Base-by-base conservation (phyloP, 2,797 vertebrate genomes). In the Malacoraja senta region DNA sequence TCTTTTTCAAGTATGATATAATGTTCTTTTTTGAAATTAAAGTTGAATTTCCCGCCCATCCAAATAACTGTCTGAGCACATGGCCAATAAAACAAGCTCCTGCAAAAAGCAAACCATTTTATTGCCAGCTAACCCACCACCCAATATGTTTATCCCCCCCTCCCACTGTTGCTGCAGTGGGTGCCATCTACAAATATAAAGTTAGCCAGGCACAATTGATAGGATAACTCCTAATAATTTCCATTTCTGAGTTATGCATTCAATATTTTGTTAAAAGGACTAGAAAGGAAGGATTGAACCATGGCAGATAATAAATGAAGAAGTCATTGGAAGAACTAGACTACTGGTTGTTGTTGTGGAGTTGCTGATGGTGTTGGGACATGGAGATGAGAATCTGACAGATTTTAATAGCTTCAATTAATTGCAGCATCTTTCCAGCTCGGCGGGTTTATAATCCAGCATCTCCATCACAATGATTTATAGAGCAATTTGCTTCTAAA, bases 391-490 rank as follows among this genome's bases (percentile, higher is more conserved):
- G 65, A 88, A 68, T 68, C 17, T 88, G 61, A 24, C 17, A 68
- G 26, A n/a, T 32, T 65, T 86, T 84, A 61, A 68, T 9, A 68
- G 17, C 8, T 35, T 21, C 26, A 32, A 88, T 88, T 88, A 35
- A 88, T 88, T 88, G 63, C 84, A 88, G 84, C 61, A 88, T 21
- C n/a, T 88, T 63, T 65, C n/a, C n/a, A 32, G 15, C 63, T 35
- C 63, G 2, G n/a, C 63, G 12, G 17, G 17, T 88, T 88, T 68
- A 88, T 35, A 68, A 88, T 24, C n/a, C 8, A 21, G n/a, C 84
- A 65, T 88, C 35, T 68, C n/a, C 61, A 68, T 88, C n/a, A 68
- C n/a, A 68, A 88, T 68, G 61, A 88, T 88, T 88, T 88, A 88
- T 68, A 65, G n/a, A 35, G 84, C 17, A 88, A 68, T 88, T 68